Base-by-base conservation (phyloP, 2,888 invertebrate species). In the Cheilosia soror region DNA sequence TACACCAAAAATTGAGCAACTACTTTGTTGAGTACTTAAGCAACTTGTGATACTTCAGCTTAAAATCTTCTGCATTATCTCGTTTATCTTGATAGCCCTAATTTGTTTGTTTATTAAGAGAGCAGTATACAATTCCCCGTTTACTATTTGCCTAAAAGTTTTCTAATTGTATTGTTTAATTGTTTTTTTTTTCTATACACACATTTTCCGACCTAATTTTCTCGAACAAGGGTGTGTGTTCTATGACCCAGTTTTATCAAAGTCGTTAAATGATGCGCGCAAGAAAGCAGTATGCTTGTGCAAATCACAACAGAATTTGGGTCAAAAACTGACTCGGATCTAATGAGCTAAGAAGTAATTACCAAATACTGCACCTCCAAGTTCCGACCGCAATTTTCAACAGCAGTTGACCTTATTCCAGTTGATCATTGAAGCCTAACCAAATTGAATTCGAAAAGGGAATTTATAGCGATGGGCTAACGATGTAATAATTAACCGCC, bases 61-160 rank as follows among this genome's bases (percentile, higher is more conserved):
- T 80, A 29, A 73, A 75, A 80, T 71, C 71, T 62, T 37, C 33
- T 9, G 42, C 51, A 27, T 68, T 79, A 83, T 83, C 83, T 62
- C 55, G 71, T 62, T 76, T 81, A 85, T 85, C 85, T 85, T 77
- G 85, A 81, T 85, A 77, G 55, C 66, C 81, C 51, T 57, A 81
- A 85, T 85, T 85, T 71, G 72, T 44, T 68, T 81, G 63, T 72
- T 77, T 72, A 81, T 72, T 75, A 60, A 62, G 62, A 42, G 62
- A 40, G 44, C 29, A 68, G 53, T 44, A 47, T 72, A 58, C 58
- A 71, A 47, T 20, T 51, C 63, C 68, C 63, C 31, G 55, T 37
- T 49, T 33, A 13, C 15, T 72, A 31, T 57, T 11, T 25, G 57
- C 49, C 68, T 60, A 60, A 82, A 63, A 51, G 57, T 69, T 60